phyloP scores from a whole-genome alignment of 2,113 vertebrate species.

The Salvelinus sp. region DNA sequence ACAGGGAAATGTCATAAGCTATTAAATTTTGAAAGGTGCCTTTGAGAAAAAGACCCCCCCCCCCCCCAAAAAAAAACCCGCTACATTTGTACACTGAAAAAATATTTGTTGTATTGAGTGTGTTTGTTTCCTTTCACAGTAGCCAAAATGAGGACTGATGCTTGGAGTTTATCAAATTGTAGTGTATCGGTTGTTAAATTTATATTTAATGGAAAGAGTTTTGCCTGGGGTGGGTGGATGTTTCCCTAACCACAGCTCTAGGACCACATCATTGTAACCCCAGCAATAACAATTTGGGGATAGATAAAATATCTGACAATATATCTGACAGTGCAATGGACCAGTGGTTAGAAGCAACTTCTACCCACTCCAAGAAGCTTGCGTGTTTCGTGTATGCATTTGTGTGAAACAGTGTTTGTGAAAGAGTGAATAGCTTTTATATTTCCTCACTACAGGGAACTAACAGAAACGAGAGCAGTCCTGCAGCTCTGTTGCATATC shows the following conservation, averaged over 20 bases:
- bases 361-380: constrained; percentile 31
- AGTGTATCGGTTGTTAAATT: constrained; percentile 22
- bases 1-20: constrained; percentile 57
- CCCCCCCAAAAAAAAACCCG: constrained; percentile 18
- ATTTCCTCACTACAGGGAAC: neutral
- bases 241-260: constrained; percentile 15
- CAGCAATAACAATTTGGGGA: neutral
- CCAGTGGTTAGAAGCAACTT: constrained; percentile 2
- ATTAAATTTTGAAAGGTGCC: constrained; percentile 48
- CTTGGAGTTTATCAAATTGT: constrained; percentile 25
- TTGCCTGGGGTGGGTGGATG: constrained; percentile 13
- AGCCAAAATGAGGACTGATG: constrained; percentile 31
- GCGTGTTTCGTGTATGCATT: constrained; percentile 21
- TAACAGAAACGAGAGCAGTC: neutral
- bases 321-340: neutral
- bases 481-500: too few species aligned
- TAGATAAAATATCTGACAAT: neutral
- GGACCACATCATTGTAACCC: neutral
- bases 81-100: constrained; percentile 57
- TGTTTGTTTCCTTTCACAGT: neutral
- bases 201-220: neutral
- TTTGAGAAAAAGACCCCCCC: constrained; percentile 8
- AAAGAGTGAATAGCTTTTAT: neutral
- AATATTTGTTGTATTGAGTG: constrained; percentile 8
- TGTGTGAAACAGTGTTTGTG: constrained; percentile 30